Percentiles rank a stretch among this genome's conserved stretches.
Evolutionary conservation across 2,888 invertebrate species (phyloP).

Genomic region (Trissolcus brochymenae): DNA sequence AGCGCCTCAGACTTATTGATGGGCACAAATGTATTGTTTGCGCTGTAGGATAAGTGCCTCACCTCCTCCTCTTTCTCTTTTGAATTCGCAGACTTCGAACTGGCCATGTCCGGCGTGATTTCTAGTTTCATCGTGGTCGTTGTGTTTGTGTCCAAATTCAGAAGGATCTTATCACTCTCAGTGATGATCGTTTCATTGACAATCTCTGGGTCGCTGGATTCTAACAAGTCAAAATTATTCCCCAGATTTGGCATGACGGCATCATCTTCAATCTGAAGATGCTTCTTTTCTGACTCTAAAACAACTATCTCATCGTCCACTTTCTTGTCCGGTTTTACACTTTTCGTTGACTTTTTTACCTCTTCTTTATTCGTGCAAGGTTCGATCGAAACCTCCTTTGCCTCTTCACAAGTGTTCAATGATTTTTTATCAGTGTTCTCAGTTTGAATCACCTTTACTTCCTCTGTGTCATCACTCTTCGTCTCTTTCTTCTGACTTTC

Average conservation of each 20-base stretch:
- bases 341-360: not conserved
- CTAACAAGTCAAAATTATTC: constrained; percentile 67
- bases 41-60: constrained; percentile 69
- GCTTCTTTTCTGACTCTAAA: constrained; percentile 13
- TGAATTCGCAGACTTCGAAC: constrained; percentile 55
- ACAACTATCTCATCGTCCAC: constrained; percentile 9
- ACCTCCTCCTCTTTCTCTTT: constrained; percentile 65
- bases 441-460: constrained; percentile 10
- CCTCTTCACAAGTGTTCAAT: not conserved
- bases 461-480: not conserved
- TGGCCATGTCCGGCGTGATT: constrained; percentile 38
- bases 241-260: constrained; percentile 68
- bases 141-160: constrained; percentile 74
- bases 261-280: constrained; percentile 47
- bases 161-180: constrained; percentile 67
- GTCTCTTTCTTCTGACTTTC: not conserved
- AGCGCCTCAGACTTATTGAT: constrained; percentile 69
- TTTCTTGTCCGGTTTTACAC: constrained; percentile 16
- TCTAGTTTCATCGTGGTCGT: constrained; percentile 73
- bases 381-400: not conserved
- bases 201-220: constrained; percentile 61
- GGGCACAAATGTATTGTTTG: constrained; percentile 72
- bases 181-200: constrained; percentile 57
- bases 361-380: not conserved
- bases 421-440: not conserved